Base-by-base conservation (phyloP, 2,797 vertebrate genomes). In the Leuciscus waleckii region DNA sequence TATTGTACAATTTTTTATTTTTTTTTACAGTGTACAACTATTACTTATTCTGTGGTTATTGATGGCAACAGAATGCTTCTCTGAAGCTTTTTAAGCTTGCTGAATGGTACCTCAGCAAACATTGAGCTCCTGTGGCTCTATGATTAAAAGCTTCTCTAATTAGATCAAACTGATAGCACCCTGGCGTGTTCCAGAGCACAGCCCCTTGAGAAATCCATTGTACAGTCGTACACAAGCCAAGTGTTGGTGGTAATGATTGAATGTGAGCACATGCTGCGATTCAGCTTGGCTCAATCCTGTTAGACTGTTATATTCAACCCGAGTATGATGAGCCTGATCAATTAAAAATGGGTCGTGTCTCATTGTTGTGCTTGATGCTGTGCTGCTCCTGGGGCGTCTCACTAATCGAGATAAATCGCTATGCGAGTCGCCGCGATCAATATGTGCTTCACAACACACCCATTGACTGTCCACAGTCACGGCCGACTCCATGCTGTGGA, bases 121-220 rank as follows among this genome's bases (percentile, higher is more conserved):
- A 83, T 67, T 68, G 17, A 32, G 82, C 82, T 77, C 71, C 82
- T 84, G 73, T 76, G 82, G 73, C 73, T 68, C 32, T 84, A 68
- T 84, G 82, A 84, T 84, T 84, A 77, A 84, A 84, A 77, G 82
- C 82, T 84, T 77, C 73, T 84, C 43, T 84, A 84, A 84, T 84
- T 84, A 76, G 82, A 84, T 84, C 46, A 77, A 84, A 84, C 58
- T 68, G 73, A 77, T 84, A 39, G 82, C 74, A 51, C 73, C 63
- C 74, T 69, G 74, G 82, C 74, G 5, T 43, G 14, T 56, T 84
- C 74, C 82, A 84, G 56, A 39, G 49, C 61, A 39, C 74, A 69
- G n/a, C 75, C 82, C 61, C 82, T 69, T 77, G 74, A 84, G 74
- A 43, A 78, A 69, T 41, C 35, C 43, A 35, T 69, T 43, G 37